phyloP scores from a whole-genome alignment of 2,888 invertebrate species.

The Synanthedon tipuliformis region DNA sequence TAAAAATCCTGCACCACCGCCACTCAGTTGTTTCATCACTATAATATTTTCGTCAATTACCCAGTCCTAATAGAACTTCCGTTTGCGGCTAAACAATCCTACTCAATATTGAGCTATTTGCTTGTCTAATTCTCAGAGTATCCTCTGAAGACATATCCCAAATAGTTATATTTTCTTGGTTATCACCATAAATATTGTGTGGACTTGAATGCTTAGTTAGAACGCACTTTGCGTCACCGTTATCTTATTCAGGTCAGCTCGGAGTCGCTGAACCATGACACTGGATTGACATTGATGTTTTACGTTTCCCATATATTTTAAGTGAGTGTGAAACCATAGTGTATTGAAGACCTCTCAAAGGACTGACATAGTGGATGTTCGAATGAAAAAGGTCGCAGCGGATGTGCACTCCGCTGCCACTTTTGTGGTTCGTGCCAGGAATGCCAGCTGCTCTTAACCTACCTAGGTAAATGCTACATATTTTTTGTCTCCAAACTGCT shows the following conservation, averaged over 20 bases:
- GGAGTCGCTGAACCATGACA: conserved; percentile 51
- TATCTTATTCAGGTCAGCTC: conserved; percentile 49
- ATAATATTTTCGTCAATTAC: conserved; percentile 48
- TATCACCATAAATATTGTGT: no score
- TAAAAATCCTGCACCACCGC: conserved; percentile 43
- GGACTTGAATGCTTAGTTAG: conserved; percentile 31
- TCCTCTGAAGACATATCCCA: no score
- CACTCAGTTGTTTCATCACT: conserved; percentile 45
- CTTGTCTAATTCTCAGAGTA: no score
- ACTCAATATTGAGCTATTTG: no score
- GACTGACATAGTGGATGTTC: conserved; percentile 23
- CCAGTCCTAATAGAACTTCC: conserved; percentile 4
- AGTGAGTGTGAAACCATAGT: conserved; percentile 43
- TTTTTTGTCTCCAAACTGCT: no score
- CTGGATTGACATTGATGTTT: conserved; percentile 48
- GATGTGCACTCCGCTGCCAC: conserved; percentile 64
- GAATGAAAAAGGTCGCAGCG: conserved; percentile 43
- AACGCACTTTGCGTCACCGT: conserved; percentile 46
- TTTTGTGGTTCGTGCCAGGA: conserved; percentile 61
- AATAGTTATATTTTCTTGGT: no score
- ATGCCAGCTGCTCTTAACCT: conserved; percentile 70
- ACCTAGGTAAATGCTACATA: conserved; percentile 41
- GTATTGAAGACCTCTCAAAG: conserved; percentile 17
- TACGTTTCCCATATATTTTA: conserved; percentile 27
- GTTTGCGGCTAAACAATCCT: conserved; percentile 5